phyloP scores from a whole-genome alignment of 2,888 invertebrate species.

The Eudemis profundana region DNA sequence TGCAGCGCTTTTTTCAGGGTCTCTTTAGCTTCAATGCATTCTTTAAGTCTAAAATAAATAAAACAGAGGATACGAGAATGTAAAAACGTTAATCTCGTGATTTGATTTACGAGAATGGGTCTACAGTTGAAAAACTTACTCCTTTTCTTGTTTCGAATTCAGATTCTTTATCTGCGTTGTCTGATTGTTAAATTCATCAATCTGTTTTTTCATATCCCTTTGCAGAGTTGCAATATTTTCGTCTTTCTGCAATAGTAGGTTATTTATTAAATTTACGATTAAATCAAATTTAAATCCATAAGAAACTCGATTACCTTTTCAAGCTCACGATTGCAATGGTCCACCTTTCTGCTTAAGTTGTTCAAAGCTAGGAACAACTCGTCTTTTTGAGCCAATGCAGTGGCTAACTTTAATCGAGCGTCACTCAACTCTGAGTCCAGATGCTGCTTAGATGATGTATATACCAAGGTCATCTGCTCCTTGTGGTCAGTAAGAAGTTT shows the following conservation, averaged over 20 bases:
- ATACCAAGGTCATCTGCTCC: constrained; percentile 52
- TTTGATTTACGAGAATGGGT: no score
- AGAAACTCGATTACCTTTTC: constrained; percentile 48
- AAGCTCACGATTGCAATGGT: constrained; percentile 49
- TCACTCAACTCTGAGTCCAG: constrained; percentile 52
- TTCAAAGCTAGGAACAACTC: constrained; percentile 49
- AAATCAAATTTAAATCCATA: no score
- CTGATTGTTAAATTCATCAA: constrained; percentile 54
- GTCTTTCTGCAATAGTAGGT: constrained; percentile 54
- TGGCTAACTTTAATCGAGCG: constrained; percentile 46
- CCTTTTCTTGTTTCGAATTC: constrained; percentile 53
- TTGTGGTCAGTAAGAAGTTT: constrained; percentile 55
- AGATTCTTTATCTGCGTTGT: constrained; percentile 51
- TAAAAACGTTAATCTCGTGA: no score
- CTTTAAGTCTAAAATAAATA: constrained; percentile 52
- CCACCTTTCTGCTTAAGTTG: constrained; percentile 52
- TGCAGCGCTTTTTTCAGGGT: constrained; percentile 55
- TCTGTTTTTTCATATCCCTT: constrained; percentile 54
- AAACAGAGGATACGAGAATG: neutral
- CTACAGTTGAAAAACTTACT: constrained; percentile 51
- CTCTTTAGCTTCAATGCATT: constrained; percentile 50
- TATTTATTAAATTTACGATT: no score
- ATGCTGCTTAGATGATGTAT: constrained; percentile 53
- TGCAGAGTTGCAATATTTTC: constrained; percentile 51
- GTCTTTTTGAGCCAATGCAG: constrained; percentile 47